Conservation (phyloP, 2,797 vertebrate species). For the Protonibea diacanthus region DNA sequence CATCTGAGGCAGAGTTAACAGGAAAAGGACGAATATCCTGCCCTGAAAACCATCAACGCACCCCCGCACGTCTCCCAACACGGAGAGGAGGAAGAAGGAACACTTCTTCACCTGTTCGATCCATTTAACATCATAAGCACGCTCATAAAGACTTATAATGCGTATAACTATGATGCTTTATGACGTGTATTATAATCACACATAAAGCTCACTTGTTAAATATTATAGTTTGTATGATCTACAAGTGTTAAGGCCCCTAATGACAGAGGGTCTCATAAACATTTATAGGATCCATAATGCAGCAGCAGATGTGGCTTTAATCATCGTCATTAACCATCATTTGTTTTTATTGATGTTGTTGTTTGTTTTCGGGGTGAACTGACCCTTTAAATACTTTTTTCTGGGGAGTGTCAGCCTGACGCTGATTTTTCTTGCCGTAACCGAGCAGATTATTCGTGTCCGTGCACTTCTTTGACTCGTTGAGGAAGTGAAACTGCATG, state of each 20-base stretch:
- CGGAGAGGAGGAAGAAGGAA: background rate
- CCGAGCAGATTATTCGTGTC: background rate
- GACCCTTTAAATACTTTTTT: background rate
- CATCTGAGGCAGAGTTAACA: constrained; percentile 80
- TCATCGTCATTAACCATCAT: background rate
- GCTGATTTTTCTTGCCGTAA: background rate
- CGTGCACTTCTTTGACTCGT: background rate
- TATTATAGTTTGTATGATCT: constrained; percentile 8
- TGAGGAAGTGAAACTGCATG: background rate
- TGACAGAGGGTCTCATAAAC: constrained; percentile 39
- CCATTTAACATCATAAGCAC: constrained; percentile 17
- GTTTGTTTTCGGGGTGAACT: background rate
- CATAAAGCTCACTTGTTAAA: constrained; percentile 4
- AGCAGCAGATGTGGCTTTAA: constrained; percentile 13
- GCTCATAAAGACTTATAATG: constrained; percentile 11
- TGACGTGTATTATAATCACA: constrained; percentile 23
- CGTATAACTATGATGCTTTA: constrained; percentile 32
- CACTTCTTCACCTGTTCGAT: background rate
- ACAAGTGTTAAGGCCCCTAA: constrained; percentile 20
- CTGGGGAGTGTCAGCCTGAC: background rate
- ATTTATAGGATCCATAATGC: constrained; percentile 45
- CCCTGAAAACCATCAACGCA: constrained; percentile 55
- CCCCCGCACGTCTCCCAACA: background rate
- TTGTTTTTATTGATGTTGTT: no score
- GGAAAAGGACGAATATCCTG: constrained; percentile 76